Base-by-base conservation (phyloP, 1,140 invertebrate genomes). In the Parasteatoda tepidariorum region DNA sequence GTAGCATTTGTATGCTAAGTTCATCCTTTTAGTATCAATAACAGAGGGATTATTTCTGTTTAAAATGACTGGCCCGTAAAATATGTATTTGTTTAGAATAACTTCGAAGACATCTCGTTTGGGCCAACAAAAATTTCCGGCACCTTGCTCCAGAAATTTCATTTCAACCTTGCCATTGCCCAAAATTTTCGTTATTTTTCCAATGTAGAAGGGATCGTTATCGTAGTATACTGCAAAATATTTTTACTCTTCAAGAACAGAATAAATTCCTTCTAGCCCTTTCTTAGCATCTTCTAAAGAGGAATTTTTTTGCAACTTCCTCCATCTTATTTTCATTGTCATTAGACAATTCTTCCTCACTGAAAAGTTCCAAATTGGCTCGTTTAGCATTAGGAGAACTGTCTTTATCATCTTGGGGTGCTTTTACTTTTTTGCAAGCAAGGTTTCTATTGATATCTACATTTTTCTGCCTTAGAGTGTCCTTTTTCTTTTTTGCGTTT, bases 81-180 rank as follows among this genome's bases (percentile, higher is more conserved):
- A 62, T 62, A 62, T 62, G 6, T 62, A 62, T 24, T 62, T 62
- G 15, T 62, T 62, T 62, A n/a, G n/a, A n/a, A n/a, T n/a, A n/a
- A n/a, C n/a, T n/a, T n/a, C n/a, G n/a, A n/a, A n/a, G n/a, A n/a
- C n/a, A n/a, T n/a, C n/a, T n/a, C n/a, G n/a, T n/a, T n/a, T n/a
- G n/a, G n/a, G n/a, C n/a, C n/a, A n/a, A n/a, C n/a, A n/a, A n/a
- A n/a, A n/a, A n/a, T n/a, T n/a, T n/a, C n/a, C n/a, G n/a, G n/a
- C n/a, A n/a, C n/a, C n/a, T n/a, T n/a, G n/a, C n/a, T n/a, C n/a
- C n/a, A n/a, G n/a, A n/a, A n/a, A n/a, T n/a, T n/a, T n/a, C n/a
- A n/a, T n/a, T n/a, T n/a, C n/a, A n/a, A n/a, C n/a, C n/a, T n/a
- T n/a, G n/a, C n/a, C n/a, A n/a, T n/a, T n/a, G n/a, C n/a, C n/a